Conservation (phyloP, 2,113 vertebrate species). For the Dromaius novaehollandiae region DNA sequence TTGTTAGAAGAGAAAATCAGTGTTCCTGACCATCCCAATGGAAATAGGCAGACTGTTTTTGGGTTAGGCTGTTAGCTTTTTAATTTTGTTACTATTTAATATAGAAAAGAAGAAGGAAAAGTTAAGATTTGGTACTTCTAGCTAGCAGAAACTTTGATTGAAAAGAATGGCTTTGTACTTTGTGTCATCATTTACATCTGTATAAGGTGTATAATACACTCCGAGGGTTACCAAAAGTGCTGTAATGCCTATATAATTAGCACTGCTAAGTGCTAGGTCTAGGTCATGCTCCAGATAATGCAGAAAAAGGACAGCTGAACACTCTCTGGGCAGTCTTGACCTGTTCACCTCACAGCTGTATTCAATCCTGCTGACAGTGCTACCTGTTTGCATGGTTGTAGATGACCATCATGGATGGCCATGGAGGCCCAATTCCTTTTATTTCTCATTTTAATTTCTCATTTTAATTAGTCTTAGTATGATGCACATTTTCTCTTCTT, state of each 20-base stretch:
- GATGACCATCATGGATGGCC: neutral
- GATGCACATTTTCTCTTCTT: neutral
- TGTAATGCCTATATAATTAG: too few species aligned
- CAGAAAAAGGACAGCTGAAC: too few species aligned
- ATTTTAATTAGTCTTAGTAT: neutral
- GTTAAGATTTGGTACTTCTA: neutral
- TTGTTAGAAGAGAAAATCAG: neutral
- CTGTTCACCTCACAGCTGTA: too few species aligned
- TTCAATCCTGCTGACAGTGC: too few species aligned
- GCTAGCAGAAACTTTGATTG: neutral
- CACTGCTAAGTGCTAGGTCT: too few species aligned
- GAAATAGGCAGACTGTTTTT: neutral
- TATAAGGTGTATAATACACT: neutral
- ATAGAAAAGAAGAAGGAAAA: too few species aligned
- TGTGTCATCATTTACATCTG: neutral
- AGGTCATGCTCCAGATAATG: too few species aligned
- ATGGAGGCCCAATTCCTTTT: neutral
- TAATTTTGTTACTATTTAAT: neutral
- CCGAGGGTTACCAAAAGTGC: too few species aligned
- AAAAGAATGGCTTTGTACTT: neutral
- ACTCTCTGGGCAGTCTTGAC: too few species aligned
- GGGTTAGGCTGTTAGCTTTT: neutral
- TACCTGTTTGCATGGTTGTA: neutral
- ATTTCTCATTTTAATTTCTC: neutral
- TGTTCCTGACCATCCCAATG: neutral